Base-by-base conservation (phyloP, 2,113 vertebrate genomes). In the Vicugna pacos region DNA sequence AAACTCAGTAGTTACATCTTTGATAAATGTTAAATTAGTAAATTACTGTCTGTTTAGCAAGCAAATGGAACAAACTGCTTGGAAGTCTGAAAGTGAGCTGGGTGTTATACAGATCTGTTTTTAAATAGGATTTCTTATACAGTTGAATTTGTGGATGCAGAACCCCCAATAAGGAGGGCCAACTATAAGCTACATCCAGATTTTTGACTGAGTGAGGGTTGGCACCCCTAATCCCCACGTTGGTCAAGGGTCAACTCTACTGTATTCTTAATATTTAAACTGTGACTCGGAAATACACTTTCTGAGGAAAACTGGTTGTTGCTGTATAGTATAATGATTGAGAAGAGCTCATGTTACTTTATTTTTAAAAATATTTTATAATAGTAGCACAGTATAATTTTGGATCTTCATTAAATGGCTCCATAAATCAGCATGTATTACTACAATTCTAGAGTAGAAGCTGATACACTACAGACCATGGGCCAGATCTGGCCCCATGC, bases 161-260 rank as follows among this genome's bases (percentile, higher is more conserved):
- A 56, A 35, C n/a, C 52, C 76, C 2, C 8, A 32, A 22, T 79
- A 35, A 79, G 32, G 20, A 56, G 6, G 22, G 20, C 13, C n/a
- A 35, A 35, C 7, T 79, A 35, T 52, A 79, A 26, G n/a, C 15
- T 56, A 79, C 56, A 79, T 56, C 52, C 32, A 79, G 52, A 24
- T 79, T 79, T 56, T 56, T 22, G 0, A 38, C n/a, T 56, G 50
- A 79, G 52, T 35, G n/a, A 0, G 0, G 24, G 4, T 79, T 13
- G 12, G 52, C 2, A 12, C 20, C 22, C 3, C 32, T 35, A 54
- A 38, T 22, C 20, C 20, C 52, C 6, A 2, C 62, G 30, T 14
- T 64, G 10, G 28, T 64, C 62, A 26, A 56, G 22, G 13, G n/a
- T 79, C n/a, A 79, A 56, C 32, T 30, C 11, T 26, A 26, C 6